Conservation (phyloP, 2,888 invertebrate species). For the Candidula unifasciata region DNA sequence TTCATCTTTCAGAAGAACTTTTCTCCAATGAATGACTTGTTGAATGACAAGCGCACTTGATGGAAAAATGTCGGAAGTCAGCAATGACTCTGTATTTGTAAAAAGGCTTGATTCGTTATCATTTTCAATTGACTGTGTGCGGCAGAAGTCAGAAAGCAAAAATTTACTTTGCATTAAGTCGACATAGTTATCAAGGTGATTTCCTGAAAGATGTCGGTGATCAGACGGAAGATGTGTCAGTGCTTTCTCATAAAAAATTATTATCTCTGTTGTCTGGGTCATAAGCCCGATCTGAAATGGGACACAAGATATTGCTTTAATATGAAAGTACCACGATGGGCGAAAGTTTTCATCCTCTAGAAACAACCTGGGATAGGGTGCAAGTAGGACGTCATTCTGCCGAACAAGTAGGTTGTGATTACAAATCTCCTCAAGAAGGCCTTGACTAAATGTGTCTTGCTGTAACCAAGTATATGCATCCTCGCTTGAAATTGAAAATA, state of each 20-base stretch:
- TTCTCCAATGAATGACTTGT: slow-evolving; percentile 65
- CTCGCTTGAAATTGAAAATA: slow-evolving; percentile 63
- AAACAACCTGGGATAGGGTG: slow-evolving; percentile 62
- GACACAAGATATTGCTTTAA: slow-evolving; percentile 67
- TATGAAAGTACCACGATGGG: slow-evolving; percentile 63
- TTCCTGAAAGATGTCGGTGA: slow-evolving; percentile 53
- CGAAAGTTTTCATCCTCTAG: slow-evolving; percentile 63
- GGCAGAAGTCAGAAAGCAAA: slow-evolving; percentile 66
- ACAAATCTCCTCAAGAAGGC: slow-evolving; percentile 63
- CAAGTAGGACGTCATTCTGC: slow-evolving; percentile 68
- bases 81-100: slow-evolving; percentile 7
- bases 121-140: slow-evolving; percentile 53
- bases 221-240: slow-evolving; percentile 50
- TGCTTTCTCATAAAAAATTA: slow-evolving; percentile 62
- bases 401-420: slow-evolving; percentile 62
- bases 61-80: slow-evolving; percentile 35
- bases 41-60: slow-evolving; percentile 61
- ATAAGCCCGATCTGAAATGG: slow-evolving; percentile 69
- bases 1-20: slow-evolving; percentile 63
- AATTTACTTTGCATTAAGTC: slow-evolving; percentile 57
- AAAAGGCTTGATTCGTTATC: slow-evolving; percentile 51
- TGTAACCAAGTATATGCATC: slow-evolving; percentile 68
- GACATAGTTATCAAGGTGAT: slow-evolving; percentile 51
- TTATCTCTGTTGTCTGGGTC: slow-evolving; percentile 65
- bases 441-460: slow-evolving; percentile 64